These are phyloP conservation scores for Desoria tigrina DNA, from an alignment of 2,888 invertebrate species.

Conservation along the genomic window DNA sequence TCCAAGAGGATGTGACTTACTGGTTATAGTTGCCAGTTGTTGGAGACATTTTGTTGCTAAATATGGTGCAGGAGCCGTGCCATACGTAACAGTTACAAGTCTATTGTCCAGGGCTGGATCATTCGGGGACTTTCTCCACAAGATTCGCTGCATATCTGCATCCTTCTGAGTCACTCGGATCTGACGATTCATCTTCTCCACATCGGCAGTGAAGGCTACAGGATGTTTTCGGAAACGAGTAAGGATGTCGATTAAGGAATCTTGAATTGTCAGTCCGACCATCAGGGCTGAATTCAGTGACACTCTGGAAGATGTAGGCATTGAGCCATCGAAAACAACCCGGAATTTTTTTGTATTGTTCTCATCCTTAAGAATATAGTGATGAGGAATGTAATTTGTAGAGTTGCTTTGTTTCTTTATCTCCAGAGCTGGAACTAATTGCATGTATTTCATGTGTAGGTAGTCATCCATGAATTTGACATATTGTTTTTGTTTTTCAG, in stretches of 20 bases:
- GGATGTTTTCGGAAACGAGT: slow-evolving; percentile 53
- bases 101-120: slow-evolving; percentile 35
- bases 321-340: slow-evolving; percentile 8
- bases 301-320: slow-evolving; percentile 9
- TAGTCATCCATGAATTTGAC: not conserved
- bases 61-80: slow-evolving; percentile 53
- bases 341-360: slow-evolving; percentile 37
- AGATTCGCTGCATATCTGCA: slow-evolving; percentile 55
- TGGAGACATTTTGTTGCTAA: slow-evolving; percentile 51
- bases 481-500: not conserved
- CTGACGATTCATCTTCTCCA: slow-evolving; percentile 56
- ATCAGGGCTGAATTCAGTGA: slow-evolving; percentile 48
- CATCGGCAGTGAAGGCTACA: slow-evolving; percentile 55
- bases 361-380: slow-evolving; percentile 26
- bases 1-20: slow-evolving; percentile 47
- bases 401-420: not conserved
- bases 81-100: slow-evolving; percentile 54
- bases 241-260: slow-evolving; percentile 54
- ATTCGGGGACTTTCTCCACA: slow-evolving; percentile 54
- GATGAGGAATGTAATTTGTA: slow-evolving; percentile 36
- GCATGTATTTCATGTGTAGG: not conserved
- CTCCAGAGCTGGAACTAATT: not conserved
- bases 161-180: slow-evolving; percentile 46
- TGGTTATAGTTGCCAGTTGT: slow-evolving; percentile 50
- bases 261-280: no score